Conservation (phyloP, 2,113 vertebrate species). For the Chloroceryle aenea region DNA sequence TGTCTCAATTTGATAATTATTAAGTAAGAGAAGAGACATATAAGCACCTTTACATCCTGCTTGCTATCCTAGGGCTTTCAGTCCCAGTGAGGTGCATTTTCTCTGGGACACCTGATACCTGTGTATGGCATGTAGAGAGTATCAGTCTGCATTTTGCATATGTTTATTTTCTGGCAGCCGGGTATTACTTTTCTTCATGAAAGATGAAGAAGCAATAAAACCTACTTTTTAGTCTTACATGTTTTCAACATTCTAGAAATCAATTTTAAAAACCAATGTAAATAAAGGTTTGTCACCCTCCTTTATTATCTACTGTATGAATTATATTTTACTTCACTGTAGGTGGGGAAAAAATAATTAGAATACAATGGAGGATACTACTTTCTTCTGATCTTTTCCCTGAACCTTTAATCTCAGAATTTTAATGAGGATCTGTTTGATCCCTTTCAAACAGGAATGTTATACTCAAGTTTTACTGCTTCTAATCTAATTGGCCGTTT, state of each 20-base stretch:
- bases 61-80: background rate
- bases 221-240: background rate
- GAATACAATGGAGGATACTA: background rate
- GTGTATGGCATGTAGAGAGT: accelerated
- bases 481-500: background rate
- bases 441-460: background rate
- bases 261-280: background rate
- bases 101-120: background rate
- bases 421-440: constrained; percentile 21
- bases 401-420: constrained; percentile 9
- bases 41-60: background rate
- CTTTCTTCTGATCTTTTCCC: constrained; percentile 17
- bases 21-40: background rate
- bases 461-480: constrained; percentile 16
- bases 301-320: background rate
- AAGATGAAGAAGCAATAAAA: background rate
- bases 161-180: background rate
- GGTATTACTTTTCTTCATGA: background rate
- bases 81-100: background rate
- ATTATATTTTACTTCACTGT: background rate
- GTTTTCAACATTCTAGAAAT: background rate
- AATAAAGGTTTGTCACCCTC: background rate
- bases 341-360: background rate
- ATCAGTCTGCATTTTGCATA: background rate
- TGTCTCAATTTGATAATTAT: background rate